Evolutionary conservation across 1,140 invertebrate genomes (phyloP).

Genomic region (Sycophila sp.): DNA sequence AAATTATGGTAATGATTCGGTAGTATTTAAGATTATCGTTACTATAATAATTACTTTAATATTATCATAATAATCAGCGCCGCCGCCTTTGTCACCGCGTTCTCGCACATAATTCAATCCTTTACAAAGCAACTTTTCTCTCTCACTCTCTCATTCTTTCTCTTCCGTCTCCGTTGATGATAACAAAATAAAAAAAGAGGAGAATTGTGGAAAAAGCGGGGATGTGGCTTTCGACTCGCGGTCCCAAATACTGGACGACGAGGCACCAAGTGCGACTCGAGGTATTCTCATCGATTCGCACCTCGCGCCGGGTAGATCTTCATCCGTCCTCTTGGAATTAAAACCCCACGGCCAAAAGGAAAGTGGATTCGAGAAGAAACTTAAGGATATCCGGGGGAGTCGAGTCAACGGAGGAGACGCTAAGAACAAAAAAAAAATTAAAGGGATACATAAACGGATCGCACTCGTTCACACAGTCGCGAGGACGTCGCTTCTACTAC

Average conservation of each 20-base stretch:
- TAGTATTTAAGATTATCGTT: conserved; percentile 57
- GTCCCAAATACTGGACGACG: no score
- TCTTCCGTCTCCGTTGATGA: background rate
- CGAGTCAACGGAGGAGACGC: background rate
- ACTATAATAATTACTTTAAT: conserved; percentile 50
- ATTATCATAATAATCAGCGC: conserved; percentile 48
- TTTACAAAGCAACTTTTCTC: conserved; percentile 33
- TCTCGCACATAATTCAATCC: conserved; percentile 5
- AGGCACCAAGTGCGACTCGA: no score
- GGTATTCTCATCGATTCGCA: no score
- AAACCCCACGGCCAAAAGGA: no score
- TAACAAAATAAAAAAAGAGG: background rate
- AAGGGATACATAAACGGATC: no score
- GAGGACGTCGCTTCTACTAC: no score
- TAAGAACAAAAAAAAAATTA: background rate
- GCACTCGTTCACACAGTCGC: no score
- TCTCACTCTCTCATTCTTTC: conserved; percentile 28
- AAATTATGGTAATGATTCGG: conserved; percentile 67
- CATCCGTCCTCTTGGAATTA: no score
- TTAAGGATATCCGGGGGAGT: background rate
- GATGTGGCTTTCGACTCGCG: background rate
- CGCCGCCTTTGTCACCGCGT: conserved; percentile 38
- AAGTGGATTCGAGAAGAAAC: no score
- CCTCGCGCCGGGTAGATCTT: no score
- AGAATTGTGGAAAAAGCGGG: background rate